A percentile compares a stretch with the other conserved stretches of the same genome.
Evolutionary conservation across 2,888 invertebrate species (phyloP).

Genomic region (Pedicia rivosa): DNA sequence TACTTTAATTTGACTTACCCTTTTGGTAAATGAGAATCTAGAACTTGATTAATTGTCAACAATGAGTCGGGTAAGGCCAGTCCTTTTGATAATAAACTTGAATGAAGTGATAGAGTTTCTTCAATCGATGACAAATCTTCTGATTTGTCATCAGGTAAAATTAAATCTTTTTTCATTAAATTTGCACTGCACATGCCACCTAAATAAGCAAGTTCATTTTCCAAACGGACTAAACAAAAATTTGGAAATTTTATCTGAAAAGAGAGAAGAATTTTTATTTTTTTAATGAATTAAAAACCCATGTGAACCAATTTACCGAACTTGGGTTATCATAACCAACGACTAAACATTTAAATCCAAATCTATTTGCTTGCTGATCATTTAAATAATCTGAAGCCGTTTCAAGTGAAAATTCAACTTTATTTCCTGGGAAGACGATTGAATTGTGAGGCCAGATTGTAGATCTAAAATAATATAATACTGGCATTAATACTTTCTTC

Average conservation of each 20-base stretch:
- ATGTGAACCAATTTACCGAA: constrained; percentile 24
- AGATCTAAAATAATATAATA: constrained; percentile 16
- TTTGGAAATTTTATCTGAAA: constrained; percentile 25
- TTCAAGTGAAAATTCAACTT: constrained; percentile 88
- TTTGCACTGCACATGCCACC: constrained; percentile 86
- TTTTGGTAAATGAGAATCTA: constrained; percentile 75
- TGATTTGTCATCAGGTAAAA: constrained; percentile 49
- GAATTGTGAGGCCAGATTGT: constrained; percentile 70
- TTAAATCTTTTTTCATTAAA: constrained; percentile 68
- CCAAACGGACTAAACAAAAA: constrained; percentile 43
- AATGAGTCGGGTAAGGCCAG: constrained; percentile 67
- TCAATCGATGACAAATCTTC: constrained; percentile 57
- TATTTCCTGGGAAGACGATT: constrained; percentile 79
- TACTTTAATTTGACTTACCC: constrained; percentile 39
- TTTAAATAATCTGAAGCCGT: constrained; percentile 90
- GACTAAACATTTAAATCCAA: constrained; percentile 63
- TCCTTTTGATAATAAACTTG: constrained; percentile 69
- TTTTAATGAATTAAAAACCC: constrained; percentile 8
- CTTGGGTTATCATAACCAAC: constrained; percentile 68
- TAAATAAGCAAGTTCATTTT: constrained; percentile 78
- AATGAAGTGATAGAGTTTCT: constrained; percentile 35
- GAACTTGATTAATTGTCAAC: constrained; percentile 78
- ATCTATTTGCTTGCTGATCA: constrained; percentile 68
- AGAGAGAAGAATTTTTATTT: constrained; percentile 2
- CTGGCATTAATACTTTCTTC: neutral